Percentiles rank a stretch among this genome's conserved stretches.
Evolutionary conservation across 2,888 invertebrate genomes (phyloP).

Genomic region (Ctena decussata): DNA sequence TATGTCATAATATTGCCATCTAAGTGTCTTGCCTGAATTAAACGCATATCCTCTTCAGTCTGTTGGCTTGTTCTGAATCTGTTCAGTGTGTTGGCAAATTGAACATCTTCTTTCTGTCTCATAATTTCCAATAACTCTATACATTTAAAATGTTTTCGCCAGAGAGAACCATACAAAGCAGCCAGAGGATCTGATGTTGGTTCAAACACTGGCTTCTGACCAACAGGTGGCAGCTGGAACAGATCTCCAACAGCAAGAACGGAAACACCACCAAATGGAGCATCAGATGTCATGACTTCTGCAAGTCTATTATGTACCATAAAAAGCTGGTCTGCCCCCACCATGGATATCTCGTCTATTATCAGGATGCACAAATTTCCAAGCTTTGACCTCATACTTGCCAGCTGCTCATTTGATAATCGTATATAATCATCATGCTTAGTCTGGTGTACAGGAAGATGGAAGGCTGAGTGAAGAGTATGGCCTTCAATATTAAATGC

Average conservation of each 20-base stretch:
- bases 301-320: too few species aligned
- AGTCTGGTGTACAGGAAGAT: too few species aligned
- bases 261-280: conserved; percentile 40
- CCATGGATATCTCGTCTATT: too few species aligned
- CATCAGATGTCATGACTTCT: too few species aligned
- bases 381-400: neutral
- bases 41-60: conserved; percentile 40
- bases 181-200: conserved; percentile 18
- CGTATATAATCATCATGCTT: conserved; percentile 11
- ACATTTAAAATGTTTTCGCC: conserved; percentile 17
- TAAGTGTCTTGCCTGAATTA: conserved; percentile 28
- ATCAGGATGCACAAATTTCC: conserved; percentile 19
- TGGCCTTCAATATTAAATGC: conserved; percentile 18
- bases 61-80: conserved; percentile 10
- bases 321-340: neutral
- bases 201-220: too few species aligned
- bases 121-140: conserved; percentile 38
- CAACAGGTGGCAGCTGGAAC: too few species aligned
- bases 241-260: too few species aligned
- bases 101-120: conserved; percentile 45
- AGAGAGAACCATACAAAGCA: conserved; percentile 23
- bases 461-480: too few species aligned
- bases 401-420: conserved; percentile 13
- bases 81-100: conserved; percentile 50
- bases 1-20: too few species aligned